phyloP scores from a whole-genome alignment of 2,888 invertebrate species.

The Synergus laeviventris region DNA sequence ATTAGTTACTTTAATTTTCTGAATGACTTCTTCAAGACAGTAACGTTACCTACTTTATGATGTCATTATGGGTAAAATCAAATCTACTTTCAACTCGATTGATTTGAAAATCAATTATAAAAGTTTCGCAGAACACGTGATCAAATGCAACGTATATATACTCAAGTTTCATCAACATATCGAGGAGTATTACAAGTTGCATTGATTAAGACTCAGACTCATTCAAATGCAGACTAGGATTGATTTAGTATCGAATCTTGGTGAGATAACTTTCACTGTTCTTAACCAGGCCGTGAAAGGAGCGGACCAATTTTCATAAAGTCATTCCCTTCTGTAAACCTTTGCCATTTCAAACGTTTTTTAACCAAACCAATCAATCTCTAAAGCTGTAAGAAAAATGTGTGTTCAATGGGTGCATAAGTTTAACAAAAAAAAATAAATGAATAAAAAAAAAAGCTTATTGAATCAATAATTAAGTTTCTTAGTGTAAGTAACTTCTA shows the following conservation, averaged over 20 bases:
- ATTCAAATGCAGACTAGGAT: neutral
- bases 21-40: neutral
- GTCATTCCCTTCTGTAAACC: neutral
- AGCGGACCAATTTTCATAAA: neutral
- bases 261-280: conserved; percentile 8
- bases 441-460: neutral
- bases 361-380: neutral
- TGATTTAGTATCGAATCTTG: conserved; percentile 2
- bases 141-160: neutral
- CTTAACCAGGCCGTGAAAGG: neutral
- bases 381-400: neutral
- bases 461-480: neutral
- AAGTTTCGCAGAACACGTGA: neutral
- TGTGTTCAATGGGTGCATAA: neutral
- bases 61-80: neutral
- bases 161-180: neutral
- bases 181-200: neutral
- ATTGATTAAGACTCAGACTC: neutral
- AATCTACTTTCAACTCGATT: neutral
- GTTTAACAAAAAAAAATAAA: no score
- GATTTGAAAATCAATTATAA: neutral
- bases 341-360: neutral
- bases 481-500: no score
- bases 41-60: neutral
- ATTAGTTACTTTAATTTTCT: neutral